Evolutionary conservation across 35 echinoderm and acorn worm species (phyloP), one percentile per base, ranked within the genome.

Genomic region (Apostichopus japonicus): DNA sequence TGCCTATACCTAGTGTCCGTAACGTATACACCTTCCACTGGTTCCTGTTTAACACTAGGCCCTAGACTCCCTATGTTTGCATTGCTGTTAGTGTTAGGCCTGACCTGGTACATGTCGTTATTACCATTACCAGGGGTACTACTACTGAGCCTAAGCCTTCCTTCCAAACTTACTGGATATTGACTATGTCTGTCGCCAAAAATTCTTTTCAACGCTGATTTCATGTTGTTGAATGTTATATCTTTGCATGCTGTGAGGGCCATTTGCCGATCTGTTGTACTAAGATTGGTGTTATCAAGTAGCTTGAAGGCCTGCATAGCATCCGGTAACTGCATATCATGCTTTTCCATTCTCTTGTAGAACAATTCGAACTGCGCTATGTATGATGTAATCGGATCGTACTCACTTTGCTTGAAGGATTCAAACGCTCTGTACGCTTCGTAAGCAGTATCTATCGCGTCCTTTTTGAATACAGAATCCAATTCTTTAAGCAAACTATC

Each of bases 191-290:
- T 51, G 5, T 90, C 59, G 70, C 78, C 59, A 21, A 83, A 92
- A 84, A 86, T 92, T 62, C 23, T 57, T 71, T 92, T 92, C 22
- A 92, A 24, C 9, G 91, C 79, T 15, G 78, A 84, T 59, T 92
- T 92, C 80, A 92, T 84, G 10, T 53, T 55, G 11, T 92, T 56
- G 27, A 84, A 92, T 14, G 59, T 67, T 10, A 92, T 70, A 19
- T 24, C 79, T 11, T 3, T 11, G 27, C 54, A 83, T 58, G 91
- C 79, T 5, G 55, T 92, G 4, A 92, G 62, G 11, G 91, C 91
- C 4, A 92, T 44, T 44, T 91, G 90, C 16, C 90, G 51, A 9
- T 91, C 72, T 25, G 53, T 78, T 55, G 10, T 24, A 10, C 6
- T 21, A 8, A 91, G 55, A 54, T 79, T 79, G 24, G 72, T 55